Evolutionary conservation across 2,797 vertebrate species (phyloP).

Genomic region (Sebastolobus altivelis): DNA sequence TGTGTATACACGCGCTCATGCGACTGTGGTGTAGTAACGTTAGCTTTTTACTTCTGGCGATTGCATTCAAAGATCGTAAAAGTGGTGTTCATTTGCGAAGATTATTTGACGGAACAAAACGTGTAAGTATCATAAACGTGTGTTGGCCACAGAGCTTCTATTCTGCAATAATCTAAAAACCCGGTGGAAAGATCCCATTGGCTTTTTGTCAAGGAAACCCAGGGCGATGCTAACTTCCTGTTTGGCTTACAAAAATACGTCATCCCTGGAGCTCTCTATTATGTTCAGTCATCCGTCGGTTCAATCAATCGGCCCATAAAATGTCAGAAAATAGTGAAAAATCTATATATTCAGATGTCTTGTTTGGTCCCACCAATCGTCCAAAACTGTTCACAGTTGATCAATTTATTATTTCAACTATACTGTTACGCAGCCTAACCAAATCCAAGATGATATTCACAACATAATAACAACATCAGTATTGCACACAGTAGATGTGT

Average conservation of each 20-base stretch:
- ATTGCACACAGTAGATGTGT: neutral
- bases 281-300: neutral
- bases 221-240: no score
- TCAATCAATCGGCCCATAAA: neutral
- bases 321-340: neutral
- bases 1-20: no score
- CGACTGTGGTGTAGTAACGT: accelerated
- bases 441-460: neutral
- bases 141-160: no score
- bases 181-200: no score
- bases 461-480: neutral
- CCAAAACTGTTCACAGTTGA: neutral
- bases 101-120: no score
- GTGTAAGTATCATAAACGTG: no score
- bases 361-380: neutral
- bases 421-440: neutral
- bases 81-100: no score
- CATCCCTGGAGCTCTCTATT: neutral
- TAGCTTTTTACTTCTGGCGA: no score
- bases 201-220: no score
- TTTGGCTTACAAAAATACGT: no score
- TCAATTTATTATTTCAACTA: neutral
- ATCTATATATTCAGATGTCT: neutral
- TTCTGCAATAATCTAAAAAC: no score
- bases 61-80: no score